These are phyloP conservation scores for Priocnemis perturbator DNA, from an alignment of 2,888 invertebrate genomes.

Conservation along the genomic window DNA sequence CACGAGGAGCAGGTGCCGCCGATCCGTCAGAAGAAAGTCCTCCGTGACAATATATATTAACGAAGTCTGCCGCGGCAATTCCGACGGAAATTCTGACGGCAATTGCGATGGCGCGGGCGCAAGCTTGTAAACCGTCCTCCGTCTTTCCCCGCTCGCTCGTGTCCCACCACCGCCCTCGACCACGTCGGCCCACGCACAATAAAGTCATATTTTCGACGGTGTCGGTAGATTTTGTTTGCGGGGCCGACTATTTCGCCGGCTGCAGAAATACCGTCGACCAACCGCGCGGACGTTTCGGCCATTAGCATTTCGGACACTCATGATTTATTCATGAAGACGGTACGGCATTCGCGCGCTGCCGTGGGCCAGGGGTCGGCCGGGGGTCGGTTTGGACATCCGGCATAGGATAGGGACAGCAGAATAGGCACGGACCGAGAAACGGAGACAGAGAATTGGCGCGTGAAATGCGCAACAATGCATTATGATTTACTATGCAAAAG, in stretches of 20 bases:
- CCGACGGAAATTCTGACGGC: too few species aligned
- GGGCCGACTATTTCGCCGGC: constrained; percentile 33
- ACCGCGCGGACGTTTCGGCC: constrained; percentile 47
- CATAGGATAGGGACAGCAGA: not conserved
- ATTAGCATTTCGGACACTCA: constrained; percentile 58
- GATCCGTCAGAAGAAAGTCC: too few species aligned
- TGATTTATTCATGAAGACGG: constrained; percentile 59
- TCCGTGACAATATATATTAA: too few species aligned
- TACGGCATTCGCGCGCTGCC: constrained; percentile 13
- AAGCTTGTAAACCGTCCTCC: too few species aligned
- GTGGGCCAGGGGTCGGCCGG: not conserved
- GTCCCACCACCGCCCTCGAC: too few species aligned
- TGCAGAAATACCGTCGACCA: constrained; percentile 2
- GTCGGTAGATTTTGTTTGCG: constrained; percentile 49
- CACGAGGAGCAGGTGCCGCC: too few species aligned
- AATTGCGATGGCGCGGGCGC: too few species aligned
- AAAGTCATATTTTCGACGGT: constrained; percentile 40
- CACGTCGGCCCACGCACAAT: too few species aligned
- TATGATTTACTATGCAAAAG: constrained; percentile 52
- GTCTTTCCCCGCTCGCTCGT: too few species aligned
- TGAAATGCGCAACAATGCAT: constrained; percentile 53
- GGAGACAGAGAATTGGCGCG: constrained; percentile 7
- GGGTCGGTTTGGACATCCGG: not conserved
- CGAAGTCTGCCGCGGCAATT: too few species aligned
- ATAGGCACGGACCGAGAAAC: not conserved